Base-by-base conservation (phyloP, 2,888 invertebrate genomes). In the Phragmatobia fuliginosa region DNA sequence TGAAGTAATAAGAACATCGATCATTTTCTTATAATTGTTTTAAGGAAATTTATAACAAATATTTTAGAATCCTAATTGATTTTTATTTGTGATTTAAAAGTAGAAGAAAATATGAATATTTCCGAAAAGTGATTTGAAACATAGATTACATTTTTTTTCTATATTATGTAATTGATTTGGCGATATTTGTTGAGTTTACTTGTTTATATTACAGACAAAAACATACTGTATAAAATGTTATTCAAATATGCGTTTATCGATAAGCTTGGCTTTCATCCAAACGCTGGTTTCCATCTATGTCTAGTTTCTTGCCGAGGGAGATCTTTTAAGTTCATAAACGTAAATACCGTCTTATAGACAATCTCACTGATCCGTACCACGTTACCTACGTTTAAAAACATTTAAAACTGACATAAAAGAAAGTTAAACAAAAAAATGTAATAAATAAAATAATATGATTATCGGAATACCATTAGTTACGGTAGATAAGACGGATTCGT, bases 241-340 rank as follows among this genome's bases (percentile, higher is more conserved):
- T 79, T 80, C 73, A 80, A 82, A 79, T 82, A 77, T 85, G 73
- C 76, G 79, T 82, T 83, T 80, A 81, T 76, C 81, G 79, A 84
- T 83, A 80, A 71, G 79, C 65, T 87, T 89, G 90, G 88, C 88
- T 21, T 52, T 38, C 63, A 16, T 85, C 89, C 91, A 88, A 84
- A 84, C 83, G 74, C 83, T 83, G 78, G 73, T 83, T 79, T 78
- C 85, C 84, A 85, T 87, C 86, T 84, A 84, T 85, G 87, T 85
- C 82, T 77, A 77, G 75, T 79, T 79, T 76, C 78, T 79, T 72
- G 74, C 67, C 73, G 71, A 65, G 77, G 75, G 76, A 75, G 77
- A 81, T 83, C 81, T 80, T 84, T 83, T 81, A 73, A 76, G 74
- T 83, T 76, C 59, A 66, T 62, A 68, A 75, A 80, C 73, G 77